These are phyloP conservation scores for Microtus richardsoni DNA, from an alignment of 2,113 vertebrate species.

Conservation along the genomic window DNA sequence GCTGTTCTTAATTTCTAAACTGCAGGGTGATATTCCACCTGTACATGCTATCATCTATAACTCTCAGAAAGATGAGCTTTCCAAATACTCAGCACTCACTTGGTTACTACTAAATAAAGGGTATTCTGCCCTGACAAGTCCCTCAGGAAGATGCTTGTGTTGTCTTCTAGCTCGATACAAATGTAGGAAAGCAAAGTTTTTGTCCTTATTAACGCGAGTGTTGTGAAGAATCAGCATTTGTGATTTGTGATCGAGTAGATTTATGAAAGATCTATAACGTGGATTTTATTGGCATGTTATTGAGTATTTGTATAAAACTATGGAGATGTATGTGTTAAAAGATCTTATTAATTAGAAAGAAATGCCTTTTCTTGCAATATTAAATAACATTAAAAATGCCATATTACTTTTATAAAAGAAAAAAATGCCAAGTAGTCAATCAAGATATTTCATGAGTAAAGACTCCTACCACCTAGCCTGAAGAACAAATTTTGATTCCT, in stretches of 20 bases:
- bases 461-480: background rate
- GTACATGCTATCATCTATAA: background rate
- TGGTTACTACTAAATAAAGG: background rate
- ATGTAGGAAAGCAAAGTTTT: background rate
- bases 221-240: background rate
- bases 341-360: background rate
- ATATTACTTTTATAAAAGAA: slow-evolving; percentile 14
- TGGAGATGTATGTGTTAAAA: background rate
- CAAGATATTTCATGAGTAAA: background rate
- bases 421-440: background rate
- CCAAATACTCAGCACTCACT: background rate
- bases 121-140: background rate
- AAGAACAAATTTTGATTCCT: background rate
- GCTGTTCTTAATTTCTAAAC: background rate
- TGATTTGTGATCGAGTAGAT: background rate
- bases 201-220: background rate
- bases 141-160: background rate
- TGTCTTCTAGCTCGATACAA: background rate
- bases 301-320: slow-evolving; percentile 3
- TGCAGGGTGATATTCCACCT: background rate
- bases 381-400: background rate
- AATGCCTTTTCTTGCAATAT: background rate
- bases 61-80: background rate
- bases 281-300: background rate
- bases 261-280: background rate